Percentiles rank a stretch among this genome's conserved stretches.
Conservation (phyloP, 2,888 invertebrate genomes). For the Chloromyia formosa region DNA sequence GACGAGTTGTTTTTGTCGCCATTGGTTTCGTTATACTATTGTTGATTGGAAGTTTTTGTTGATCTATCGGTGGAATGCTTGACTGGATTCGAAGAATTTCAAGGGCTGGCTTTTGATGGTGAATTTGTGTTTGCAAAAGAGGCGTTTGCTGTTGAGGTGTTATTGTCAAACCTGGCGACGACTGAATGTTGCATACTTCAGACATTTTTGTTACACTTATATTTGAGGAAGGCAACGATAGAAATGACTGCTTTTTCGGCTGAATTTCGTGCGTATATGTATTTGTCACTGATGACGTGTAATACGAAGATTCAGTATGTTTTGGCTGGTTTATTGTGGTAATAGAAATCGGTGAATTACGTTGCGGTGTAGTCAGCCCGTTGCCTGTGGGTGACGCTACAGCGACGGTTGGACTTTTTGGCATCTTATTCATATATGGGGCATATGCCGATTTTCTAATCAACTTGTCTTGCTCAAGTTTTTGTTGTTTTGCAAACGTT, state of each 20-base stretch:
- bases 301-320: slow-evolving; percentile 53
- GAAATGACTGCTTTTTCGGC: slow-evolving; percentile 51
- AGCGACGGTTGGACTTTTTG: not conserved
- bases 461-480: slow-evolving; percentile 55
- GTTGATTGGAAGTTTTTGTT: slow-evolving; percentile 46
- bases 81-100: slow-evolving; percentile 59
- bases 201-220: slow-evolving; percentile 60
- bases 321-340: slow-evolving; percentile 33
- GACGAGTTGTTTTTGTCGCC: slow-evolving; percentile 59
- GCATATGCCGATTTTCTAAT: slow-evolving; percentile 52
- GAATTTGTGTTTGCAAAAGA: slow-evolving; percentile 44
- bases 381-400: slow-evolving; percentile 6
- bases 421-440: slow-evolving; percentile 41
- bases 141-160: slow-evolving; percentile 58
- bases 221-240: slow-evolving; percentile 57
- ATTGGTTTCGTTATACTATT: slow-evolving; percentile 51
- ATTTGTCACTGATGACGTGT: slow-evolving; percentile 54
- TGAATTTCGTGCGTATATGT: slow-evolving; percentile 54
- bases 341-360: not conserved
- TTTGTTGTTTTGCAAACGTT: slow-evolving; percentile 54
- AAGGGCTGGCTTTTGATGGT: slow-evolving; percentile 54
- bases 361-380: slow-evolving; percentile 15
- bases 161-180: slow-evolving; percentile 57
- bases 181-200: slow-evolving; percentile 50
- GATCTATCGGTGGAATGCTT: slow-evolving; percentile 52